phyloP scores from a whole-genome alignment of 2,888 invertebrate species.

The Perithous albicinctus region DNA sequence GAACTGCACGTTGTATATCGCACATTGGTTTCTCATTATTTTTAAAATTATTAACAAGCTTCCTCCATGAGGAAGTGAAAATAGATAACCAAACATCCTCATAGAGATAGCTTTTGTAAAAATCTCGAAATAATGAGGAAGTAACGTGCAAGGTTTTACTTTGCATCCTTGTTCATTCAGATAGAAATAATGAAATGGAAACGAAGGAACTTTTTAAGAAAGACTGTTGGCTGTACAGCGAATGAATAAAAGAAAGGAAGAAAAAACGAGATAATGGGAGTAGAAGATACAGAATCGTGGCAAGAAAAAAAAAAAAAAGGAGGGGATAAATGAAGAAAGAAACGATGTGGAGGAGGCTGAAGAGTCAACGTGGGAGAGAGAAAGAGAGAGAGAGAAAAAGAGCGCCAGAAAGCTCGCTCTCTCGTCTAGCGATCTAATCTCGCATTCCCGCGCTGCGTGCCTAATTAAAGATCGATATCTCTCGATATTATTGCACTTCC shows the following conservation, averaged over 20 bases:
- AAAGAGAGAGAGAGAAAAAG: conserved; percentile 48
- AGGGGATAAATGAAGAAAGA: conserved; percentile 36
- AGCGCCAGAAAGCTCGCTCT: conserved; percentile 55
- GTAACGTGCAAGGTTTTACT: no score
- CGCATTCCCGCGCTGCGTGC: conserved; percentile 83
- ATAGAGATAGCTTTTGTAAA: no score
- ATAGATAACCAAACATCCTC: no score
- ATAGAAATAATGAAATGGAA: conserved; percentile 55
- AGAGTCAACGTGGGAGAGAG: conserved; percentile 65
- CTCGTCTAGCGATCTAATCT: conserved; percentile 83
- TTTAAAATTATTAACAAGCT: no score
- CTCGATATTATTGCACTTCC: conserved; percentile 84
- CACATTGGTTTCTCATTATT: no score
- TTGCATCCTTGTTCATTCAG: no score
- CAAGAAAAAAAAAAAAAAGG: conserved; percentile 31
- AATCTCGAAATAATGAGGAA: no score
- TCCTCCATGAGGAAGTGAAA: no score
- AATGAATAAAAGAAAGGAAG: conserved; percentile 22
- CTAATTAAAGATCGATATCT: conserved; percentile 85
- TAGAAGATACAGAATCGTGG: conserved; percentile 48
- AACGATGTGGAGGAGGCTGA: conserved; percentile 30
- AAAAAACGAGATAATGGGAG: conserved; percentile 47
- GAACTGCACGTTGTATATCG: no score
- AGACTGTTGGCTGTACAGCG: conserved; percentile 19
- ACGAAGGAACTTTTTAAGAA: conserved; percentile 34